Percentiles rank a stretch among this genome's conserved stretches.
Evolutionary conservation across 2,797 vertebrate genomes (phyloP).

Genomic region (Cryptoblepharus egeriae): DNA sequence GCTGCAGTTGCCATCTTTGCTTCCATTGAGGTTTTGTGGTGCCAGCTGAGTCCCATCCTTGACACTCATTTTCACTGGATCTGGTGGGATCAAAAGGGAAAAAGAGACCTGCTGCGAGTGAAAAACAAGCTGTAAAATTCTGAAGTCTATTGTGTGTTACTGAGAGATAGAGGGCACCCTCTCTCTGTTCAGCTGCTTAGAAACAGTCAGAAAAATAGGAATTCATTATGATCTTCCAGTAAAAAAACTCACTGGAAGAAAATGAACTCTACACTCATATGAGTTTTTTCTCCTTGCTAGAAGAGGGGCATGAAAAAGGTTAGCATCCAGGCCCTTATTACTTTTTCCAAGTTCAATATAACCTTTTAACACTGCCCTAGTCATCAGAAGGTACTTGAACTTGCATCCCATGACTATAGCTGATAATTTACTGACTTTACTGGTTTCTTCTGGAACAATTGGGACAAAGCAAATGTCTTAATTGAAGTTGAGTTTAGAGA

Average conservation of each 20-base stretch:
- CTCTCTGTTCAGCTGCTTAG: slow-evolving; percentile 40
- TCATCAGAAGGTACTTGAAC: background rate
- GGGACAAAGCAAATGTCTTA: background rate
- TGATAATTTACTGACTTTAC: background rate
- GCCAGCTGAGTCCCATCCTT: background rate
- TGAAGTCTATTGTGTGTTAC: background rate
- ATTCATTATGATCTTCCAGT: no score
- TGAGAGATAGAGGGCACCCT: slow-evolving; percentile 59
- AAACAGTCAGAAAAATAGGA: slow-evolving; percentile 28
- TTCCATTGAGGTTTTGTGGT: slow-evolving; percentile 1
- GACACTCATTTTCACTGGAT: background rate
- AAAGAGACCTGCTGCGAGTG: background rate
- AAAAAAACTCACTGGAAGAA: background rate
- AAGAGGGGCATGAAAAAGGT: background rate
- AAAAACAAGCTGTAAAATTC: background rate
- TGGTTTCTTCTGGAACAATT: background rate
- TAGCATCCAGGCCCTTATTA: background rate
- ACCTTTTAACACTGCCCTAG: background rate
- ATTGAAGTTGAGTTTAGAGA: background rate
- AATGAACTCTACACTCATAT: background rate
- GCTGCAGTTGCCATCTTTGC: background rate
- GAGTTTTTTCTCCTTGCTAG: no score
- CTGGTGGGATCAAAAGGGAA: background rate
- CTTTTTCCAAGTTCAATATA: background rate
- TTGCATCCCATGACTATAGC: background rate